These are phyloP conservation scores for Siniperca chuatsi DNA, from an alignment of 2,113 vertebrate species.

Conservation along the genomic window DNA sequence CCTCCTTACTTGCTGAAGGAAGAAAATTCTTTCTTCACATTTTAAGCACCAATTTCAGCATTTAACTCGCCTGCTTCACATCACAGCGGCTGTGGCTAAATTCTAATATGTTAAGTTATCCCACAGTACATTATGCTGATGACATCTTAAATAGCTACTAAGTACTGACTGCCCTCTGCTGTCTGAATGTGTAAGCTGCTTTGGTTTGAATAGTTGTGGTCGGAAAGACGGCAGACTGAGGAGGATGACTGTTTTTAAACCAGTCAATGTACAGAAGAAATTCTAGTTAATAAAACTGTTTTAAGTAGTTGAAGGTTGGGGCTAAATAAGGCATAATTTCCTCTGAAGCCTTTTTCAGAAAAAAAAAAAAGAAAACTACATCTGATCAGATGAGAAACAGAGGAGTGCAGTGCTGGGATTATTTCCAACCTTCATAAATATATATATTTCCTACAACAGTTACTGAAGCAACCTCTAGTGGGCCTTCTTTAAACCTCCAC, in stretches of 20 bases:
- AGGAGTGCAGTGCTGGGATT: slow-evolving; percentile 36
- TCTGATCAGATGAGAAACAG: slow-evolving; percentile 36
- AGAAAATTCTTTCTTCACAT: background rate
- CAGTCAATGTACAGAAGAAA: background rate
- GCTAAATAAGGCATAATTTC: slow-evolving; percentile 37
- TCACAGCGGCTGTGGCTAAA: slow-evolving; percentile 17
- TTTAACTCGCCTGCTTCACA: background rate
- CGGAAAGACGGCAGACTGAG: background rate
- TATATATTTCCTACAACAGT: slow-evolving; percentile 56
- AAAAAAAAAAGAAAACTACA: slow-evolving; percentile 30
- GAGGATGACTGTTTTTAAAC: background rate
- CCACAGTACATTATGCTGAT: slow-evolving; percentile 4
- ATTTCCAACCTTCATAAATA: slow-evolving; percentile 61
- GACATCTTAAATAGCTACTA: slow-evolving; percentile 4
- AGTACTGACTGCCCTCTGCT: slow-evolving; percentile 77
- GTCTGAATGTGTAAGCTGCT: slow-evolving; percentile 39
- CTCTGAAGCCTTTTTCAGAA: slow-evolving; percentile 21
- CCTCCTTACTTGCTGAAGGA: background rate
- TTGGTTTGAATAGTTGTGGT: slow-evolving; percentile 34
- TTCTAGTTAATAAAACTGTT: slow-evolving; percentile 34
- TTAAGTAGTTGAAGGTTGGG: slow-evolving; percentile 10
- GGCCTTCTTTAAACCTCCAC: slow-evolving; percentile 66
- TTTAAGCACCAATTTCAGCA: background rate
- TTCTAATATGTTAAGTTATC: slow-evolving; percentile 1
- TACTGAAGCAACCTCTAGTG: slow-evolving; percentile 57